Evolutionary conservation across 2,113 vertebrate genomes (phyloP).

Genomic region (Aphyosemion australe): DNA sequence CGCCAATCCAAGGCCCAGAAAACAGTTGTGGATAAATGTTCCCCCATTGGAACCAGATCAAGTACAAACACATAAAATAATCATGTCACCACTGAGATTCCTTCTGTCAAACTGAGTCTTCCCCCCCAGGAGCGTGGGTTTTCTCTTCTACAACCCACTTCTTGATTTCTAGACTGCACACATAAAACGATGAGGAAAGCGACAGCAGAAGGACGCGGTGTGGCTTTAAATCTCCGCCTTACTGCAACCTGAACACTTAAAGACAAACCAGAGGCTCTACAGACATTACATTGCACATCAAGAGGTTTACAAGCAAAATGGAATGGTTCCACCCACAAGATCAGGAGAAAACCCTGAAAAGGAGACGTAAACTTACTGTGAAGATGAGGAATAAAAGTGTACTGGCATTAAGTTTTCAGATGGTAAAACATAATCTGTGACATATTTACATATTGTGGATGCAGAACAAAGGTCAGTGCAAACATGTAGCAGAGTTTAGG

Average conservation of each 20-base stretch:
- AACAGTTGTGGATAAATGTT: slow-evolving; percentile 36
- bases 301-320: slow-evolving; percentile 41
- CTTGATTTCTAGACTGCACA: neutral
- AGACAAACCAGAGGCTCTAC: slow-evolving; percentile 15
- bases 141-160: slow-evolving; percentile 22
- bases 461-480: slow-evolving; percentile 19
- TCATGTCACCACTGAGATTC: slow-evolving; percentile 2
- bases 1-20: slow-evolving; percentile 57
- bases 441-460: slow-evolving; percentile 22
- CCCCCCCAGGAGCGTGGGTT: slow-evolving; percentile 34
- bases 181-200: slow-evolving; percentile 11
- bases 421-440: slow-evolving; percentile 18
- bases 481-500: slow-evolving; percentile 15
- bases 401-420: slow-evolving; percentile 26
- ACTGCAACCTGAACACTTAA: slow-evolving; percentile 36
- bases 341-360: neutral
- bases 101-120: slow-evolving; percentile 9
- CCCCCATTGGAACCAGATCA: slow-evolving; percentile 56
- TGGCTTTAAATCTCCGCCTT: slow-evolving; percentile 14
- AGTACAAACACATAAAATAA: slow-evolving; percentile 31
- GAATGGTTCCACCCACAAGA: slow-evolving; percentile 54
- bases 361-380: slow-evolving; percentile 24
- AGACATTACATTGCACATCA: slow-evolving; percentile 52
- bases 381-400: slow-evolving; percentile 33
- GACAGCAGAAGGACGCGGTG: slow-evolving; percentile 19